Base-by-base conservation (phyloP, 2,113 vertebrate species). In the Elachura formosa region DNA sequence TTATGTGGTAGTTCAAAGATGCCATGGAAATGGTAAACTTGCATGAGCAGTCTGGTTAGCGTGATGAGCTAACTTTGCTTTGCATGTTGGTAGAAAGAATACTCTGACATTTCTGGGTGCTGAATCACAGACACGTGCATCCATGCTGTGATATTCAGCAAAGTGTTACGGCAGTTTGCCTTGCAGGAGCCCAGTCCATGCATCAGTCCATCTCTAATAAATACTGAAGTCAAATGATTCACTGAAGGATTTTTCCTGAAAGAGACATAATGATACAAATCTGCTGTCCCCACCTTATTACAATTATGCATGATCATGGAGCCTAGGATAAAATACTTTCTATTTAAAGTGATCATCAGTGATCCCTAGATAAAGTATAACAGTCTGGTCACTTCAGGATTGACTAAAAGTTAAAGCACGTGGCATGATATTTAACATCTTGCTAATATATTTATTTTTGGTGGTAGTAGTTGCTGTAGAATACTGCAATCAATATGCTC, bases 1-100 rank as follows among this genome's bases (percentile, higher is more conserved):
- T 82, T 69, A 82, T 72, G 69, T 46, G 14, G 19, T 36, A 73
- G 54, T 82, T 89, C 68, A 89, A 82, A 94, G 69, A 54, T 82
- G 34, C 84, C 41, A 41, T 46, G 34, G 68, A 81, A 95, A 75
- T 12, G 12, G 52, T 48, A 89, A 91, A 75, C 25, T 23, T 68
- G 8, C 40, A 16, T 20, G 29, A 86, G 56, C 33, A 49, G 62
- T 16, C n/a, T 76, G 62, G 48, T 78, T 68, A 58, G 58, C 1
- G 0, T 38, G 56, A 78, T 38, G 40, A 90, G 45, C 25, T 41
- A 92, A 55, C 20, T 63, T 89, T 29, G 22, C 12, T 36, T 36
- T 43, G 26, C 3, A 2, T 49, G 19, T 19, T 5, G 2, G 33
- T 66, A n/a, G 46, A 72, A 89, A 67, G n/a, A 71, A 45, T 16